Evolutionary conservation across 2,797 vertebrate genomes (phyloP), one percentile per base, ranked within the genome.

Genomic region (Hipposideros larvatus): DNA sequence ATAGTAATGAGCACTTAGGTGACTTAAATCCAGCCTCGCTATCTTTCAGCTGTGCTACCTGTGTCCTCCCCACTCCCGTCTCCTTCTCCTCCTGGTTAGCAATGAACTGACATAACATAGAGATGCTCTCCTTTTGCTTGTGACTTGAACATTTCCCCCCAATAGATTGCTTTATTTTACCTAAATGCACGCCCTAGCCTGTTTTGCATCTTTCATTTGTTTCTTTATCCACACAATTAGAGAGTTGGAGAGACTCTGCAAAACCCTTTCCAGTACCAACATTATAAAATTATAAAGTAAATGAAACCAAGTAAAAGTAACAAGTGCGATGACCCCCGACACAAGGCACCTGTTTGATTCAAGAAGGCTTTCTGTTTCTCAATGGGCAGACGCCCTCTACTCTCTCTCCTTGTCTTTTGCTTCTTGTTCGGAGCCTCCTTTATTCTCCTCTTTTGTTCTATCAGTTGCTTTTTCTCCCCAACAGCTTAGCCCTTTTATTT

Each of bases 211-310:
- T 91, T 73, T 57, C 55, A 51, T 90, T 80, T 87, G 19, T 55
- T 90, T 96, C 85, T 92, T 90, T 55, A 70, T 31, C 65, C 55
- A 31, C 48, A 66, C 66, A 87, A 84, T 94, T 63, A 77, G 71
- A 86, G 41, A 19, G 53, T 51, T 87, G 86, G 26, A 93, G 24
- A 77, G 21, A 55, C 31, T 82, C 46, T 90, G 7, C 21, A 87
- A 92, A 63, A 87, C 93, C 61, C 7, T 48, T 77, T 65, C 34
- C 5, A 85, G 43, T n/a, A 51, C 15, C 28, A 87, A 80, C 41
- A 85, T 48, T 51, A 51, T 48, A 34, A 63, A 57, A 59, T 63
- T 87, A 87, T 34, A 41, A 77, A 91, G n/a, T 74, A 88, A 93
- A 82, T 65, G 61, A 75, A 85, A 75, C 11, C 14, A 91, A 68